Evolutionary conservation across 2,797 vertebrate genomes (phyloP), one percentile per base, ranked within the genome.

Genomic region (Labeo calbasu): DNA sequence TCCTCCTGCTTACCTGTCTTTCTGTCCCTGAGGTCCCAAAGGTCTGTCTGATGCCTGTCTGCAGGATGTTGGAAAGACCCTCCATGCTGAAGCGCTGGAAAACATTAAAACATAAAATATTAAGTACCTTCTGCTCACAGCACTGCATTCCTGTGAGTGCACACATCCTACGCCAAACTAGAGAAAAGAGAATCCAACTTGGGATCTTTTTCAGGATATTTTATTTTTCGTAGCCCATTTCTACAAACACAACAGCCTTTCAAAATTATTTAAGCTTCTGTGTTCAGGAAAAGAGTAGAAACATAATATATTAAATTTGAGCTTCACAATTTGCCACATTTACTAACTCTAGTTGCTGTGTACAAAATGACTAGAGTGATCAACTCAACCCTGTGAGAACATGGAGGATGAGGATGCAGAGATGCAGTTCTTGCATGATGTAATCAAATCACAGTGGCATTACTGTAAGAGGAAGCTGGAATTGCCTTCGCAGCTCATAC

Each of bases 11-110:
- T 86, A 98, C 98, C 96, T 99, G 98, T 92, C 97, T 98, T 36
- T 99, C 98, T 1, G 92, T 96, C 87, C 96, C 93, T 82, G 97
- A 92, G 91, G 96, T 95, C 85, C 98, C 95, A 70, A 99, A 99
- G 1, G 98, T 99, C 94, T 99, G 98, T 92, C 97, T 96, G 91
- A 99, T 98, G 85, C 98, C 93, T 0, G 96, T 97, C 92, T 99
- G 98, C 89, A 99, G 96, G 85, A 99, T 99, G 94, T 95, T 99
- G 90, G 98, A 99, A 88, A 99, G 95, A n/a, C 98, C 98, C 88
- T 99, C 98, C 98, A 99, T 99, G 92, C 98, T 99, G 94, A 99
- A 99, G 28, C 98, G 97, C 98, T 99, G 91, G n/a, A 61, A 84
- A 66, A 87, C 25, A 81, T 51, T 53, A 3, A 81, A 50, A 87